Percentiles rank a stretch among this genome's conserved stretches.
Evolutionary conservation across 2,113 vertebrate genomes (phyloP).

Genomic region (Toxotes chatareus): DNA sequence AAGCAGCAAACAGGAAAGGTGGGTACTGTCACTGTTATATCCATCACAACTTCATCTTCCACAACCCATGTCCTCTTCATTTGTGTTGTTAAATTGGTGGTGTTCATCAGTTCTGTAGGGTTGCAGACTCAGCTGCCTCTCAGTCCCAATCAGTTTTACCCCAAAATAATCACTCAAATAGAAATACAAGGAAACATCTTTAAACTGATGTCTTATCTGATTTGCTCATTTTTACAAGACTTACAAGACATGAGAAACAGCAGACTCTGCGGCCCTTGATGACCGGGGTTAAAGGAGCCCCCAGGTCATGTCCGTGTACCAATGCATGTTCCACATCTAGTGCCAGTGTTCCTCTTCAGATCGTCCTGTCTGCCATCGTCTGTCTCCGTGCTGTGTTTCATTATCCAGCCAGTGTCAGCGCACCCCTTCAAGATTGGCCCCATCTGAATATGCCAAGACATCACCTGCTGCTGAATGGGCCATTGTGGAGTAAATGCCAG

Average conservation of each 20-base stretch:
- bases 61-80: conserved; percentile 51
- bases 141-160: not conserved
- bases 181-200: conserved; percentile 27
- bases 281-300: conserved; percentile 60
- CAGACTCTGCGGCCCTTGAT: conserved; percentile 69
- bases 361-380: conserved; percentile 67
- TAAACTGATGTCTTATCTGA: conserved; percentile 35
- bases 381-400: conserved; percentile 72
- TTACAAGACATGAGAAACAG: conserved; percentile 46
- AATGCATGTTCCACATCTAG: conserved; percentile 75
- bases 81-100: conserved; percentile 54
- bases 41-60: conserved; percentile 45
- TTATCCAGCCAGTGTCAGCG: conserved; percentile 73
- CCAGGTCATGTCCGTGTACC: conserved; percentile 53
- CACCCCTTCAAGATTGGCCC: conserved; percentile 63
- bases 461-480: conserved; percentile 81
- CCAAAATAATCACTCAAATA: conserved; percentile 7
- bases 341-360: conserved; percentile 66
- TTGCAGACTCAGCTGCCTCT: conserved; percentile 64
- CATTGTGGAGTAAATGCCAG: conserved; percentile 86
- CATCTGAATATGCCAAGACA: conserved; percentile 79
- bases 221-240: conserved; percentile 35
- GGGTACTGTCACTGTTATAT: conserved; percentile 82
- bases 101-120: conserved; percentile 42
- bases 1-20: conserved; percentile 99